Percentiles rank a stretch among this genome's conserved stretches.
These are phyloP conservation scores for Siderastrea radians DNA, from an alignment of 92 coral and sea anemone species.

Conservation along the genomic window DNA sequence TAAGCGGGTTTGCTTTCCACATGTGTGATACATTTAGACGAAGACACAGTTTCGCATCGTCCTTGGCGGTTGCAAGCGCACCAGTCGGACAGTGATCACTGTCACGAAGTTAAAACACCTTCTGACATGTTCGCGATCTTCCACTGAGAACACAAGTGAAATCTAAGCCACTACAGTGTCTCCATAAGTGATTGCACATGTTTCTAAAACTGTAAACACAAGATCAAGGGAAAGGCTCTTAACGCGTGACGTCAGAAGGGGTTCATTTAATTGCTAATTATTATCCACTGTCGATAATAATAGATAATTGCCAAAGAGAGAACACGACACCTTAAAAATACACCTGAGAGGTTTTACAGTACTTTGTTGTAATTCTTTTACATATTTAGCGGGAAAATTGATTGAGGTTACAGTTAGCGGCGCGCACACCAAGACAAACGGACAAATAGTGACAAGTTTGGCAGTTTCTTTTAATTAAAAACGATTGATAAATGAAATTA, in stretches of 20 bases:
- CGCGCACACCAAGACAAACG: neutral
- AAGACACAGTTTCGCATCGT: constrained; percentile 23
- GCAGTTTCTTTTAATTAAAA: neutral
- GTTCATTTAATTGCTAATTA: constrained; percentile 80
- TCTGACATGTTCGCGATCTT: constrained; percentile 40
- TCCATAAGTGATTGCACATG: constrained; percentile 55
- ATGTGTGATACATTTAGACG: constrained; percentile 47
- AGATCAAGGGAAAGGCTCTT: constrained; percentile 8
- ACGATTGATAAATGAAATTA: neutral
- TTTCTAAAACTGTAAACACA: constrained; percentile 55
- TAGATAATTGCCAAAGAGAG: constrained; percentile 45
- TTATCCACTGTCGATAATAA: constrained; percentile 50
- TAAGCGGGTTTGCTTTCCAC: constrained; percentile 55
- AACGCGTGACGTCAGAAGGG: constrained; percentile 63
- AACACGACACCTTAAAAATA: constrained; percentile 22
- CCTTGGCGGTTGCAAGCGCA: constrained; percentile 8
- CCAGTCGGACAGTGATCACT: neutral
- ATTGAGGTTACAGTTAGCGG: too few species aligned
- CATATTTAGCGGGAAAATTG: neutral
- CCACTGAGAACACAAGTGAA: constrained; percentile 40
- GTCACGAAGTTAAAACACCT: constrained; percentile 41
- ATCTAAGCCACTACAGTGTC: constrained; percentile 42
- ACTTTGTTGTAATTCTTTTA: neutral
- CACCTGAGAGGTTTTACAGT: constrained; percentile 18
- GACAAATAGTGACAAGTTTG: neutral